A percentile compares a stretch with the other conserved stretches of the same genome.
phyloP scores from a whole-genome alignment of 2,888 invertebrate species.

The Catocala fraxini region DNA sequence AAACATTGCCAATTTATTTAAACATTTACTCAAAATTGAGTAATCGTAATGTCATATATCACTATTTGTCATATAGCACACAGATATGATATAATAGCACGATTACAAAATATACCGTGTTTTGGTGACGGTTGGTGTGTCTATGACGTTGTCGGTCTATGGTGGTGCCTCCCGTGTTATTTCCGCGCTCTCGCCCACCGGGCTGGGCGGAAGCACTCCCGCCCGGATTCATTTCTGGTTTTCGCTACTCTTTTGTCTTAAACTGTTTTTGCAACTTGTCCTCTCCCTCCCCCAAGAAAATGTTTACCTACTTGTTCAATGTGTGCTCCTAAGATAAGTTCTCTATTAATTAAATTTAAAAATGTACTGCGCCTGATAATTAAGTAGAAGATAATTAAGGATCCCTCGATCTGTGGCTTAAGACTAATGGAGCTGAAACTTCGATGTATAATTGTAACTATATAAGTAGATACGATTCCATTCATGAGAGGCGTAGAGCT shows the following conservation, averaged over 20 bases:
- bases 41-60: no score
- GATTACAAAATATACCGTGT: no score
- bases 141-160: conserved; percentile 52
- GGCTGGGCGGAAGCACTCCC: conserved; percentile 71
- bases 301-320: conserved; percentile 58
- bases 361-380: conserved; percentile 31
- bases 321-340: conserved; percentile 49
- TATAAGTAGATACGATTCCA: conserved; percentile 19
- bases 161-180: conserved; percentile 66
- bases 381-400: conserved; percentile 39
- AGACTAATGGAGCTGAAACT: conserved; percentile 39
- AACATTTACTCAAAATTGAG: no score
- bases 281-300: conserved; percentile 65
- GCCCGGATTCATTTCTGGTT: conserved; percentile 85
- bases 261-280: conserved; percentile 81
- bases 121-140: conserved; percentile 18
- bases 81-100: no score
- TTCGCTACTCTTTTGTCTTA: conserved; percentile 85
- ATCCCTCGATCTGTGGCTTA: conserved; percentile 22
- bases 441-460: conserved; percentile 20
- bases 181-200: conserved; percentile 68
- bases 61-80: no score
- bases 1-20: no score
- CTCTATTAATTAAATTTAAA: conserved; percentile 40
- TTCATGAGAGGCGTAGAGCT: conserved; percentile 14